Conservation (phyloP, 2,888 invertebrate genomes). For the Calameuta pallipes region DNA sequence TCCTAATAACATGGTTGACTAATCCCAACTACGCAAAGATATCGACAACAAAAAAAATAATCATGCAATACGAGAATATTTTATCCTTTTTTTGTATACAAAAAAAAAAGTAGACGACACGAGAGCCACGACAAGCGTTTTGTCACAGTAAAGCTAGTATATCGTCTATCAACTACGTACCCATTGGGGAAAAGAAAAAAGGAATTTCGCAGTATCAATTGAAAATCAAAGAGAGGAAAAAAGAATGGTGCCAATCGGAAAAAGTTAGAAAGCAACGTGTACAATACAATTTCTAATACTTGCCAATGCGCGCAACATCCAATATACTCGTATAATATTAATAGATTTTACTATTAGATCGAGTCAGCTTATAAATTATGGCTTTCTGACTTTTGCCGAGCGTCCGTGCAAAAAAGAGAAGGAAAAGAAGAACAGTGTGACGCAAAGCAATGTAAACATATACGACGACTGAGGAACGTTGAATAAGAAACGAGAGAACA, state of each 20-base stretch:
- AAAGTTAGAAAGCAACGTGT: neutral
- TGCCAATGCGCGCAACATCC: neutral
- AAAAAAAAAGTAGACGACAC: slow-evolving; percentile 16
- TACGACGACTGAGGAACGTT: neutral
- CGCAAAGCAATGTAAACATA: neutral
- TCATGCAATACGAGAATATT: slow-evolving; percentile 8
- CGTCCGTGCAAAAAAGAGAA: neutral
- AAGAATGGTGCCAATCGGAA: neutral
- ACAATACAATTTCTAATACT: neutral
- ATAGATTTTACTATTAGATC: neutral
- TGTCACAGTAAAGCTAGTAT: neutral
- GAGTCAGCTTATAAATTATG: neutral
- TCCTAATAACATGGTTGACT: no score
- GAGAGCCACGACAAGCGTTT: neutral
- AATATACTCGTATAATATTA: neutral
- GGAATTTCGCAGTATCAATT: neutral
- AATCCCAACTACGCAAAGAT: no score
- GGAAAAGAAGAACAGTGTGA: neutral
- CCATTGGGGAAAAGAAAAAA: neutral
- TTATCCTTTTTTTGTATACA: slow-evolving; percentile 8
- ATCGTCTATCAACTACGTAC: neutral
- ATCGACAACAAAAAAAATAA: slow-evolving; percentile 12
- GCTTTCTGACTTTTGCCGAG: neutral
- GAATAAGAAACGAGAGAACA: neutral
- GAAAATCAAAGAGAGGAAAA: neutral